These are phyloP conservation scores for Euura saliciscinereae DNA, from an alignment of 1,140 invertebrate genomes.

Conservation along the genomic window DNA sequence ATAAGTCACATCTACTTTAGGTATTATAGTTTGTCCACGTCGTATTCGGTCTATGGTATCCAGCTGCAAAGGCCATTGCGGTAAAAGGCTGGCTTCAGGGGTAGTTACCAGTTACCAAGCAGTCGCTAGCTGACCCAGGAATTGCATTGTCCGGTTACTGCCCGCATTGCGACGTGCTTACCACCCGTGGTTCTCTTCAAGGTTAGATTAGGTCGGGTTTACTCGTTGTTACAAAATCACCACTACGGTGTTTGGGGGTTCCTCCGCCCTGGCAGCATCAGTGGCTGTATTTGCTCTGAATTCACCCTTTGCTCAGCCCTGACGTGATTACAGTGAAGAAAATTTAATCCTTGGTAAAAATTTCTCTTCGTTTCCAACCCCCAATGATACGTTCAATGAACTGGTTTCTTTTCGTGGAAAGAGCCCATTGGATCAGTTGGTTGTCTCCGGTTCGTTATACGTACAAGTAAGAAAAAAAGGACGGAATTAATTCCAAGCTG, in stretches of 20 bases:
- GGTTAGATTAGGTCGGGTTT: slow-evolving; percentile 36
- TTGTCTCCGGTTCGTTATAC: neutral
- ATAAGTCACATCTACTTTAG: no score
- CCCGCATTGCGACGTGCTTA: slow-evolving; percentile 49
- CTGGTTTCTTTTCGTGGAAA: neutral
- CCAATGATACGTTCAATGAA: no score
- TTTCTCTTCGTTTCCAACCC: no score
- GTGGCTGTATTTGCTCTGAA: neutral
- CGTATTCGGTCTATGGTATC: neutral
- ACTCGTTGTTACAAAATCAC: slow-evolving; percentile 37
- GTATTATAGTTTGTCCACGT: no score
- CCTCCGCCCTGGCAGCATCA: slow-evolving; percentile 19
- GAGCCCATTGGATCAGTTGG: neutral
- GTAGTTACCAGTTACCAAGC: slow-evolving; percentile 32
- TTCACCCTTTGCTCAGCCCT: neutral
- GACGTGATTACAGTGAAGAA: no score
- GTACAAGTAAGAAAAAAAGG: neutral
- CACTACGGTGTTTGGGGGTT: slow-evolving; percentile 41
- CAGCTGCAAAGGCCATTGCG: slow-evolving; percentile 25
- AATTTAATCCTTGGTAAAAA: no score
- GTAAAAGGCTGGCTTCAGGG: slow-evolving; percentile 29
- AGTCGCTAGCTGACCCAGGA: slow-evolving; percentile 19
- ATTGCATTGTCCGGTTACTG: slow-evolving; percentile 41
- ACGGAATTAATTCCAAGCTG: slow-evolving; percentile 8
- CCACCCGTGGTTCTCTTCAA: slow-evolving; percentile 15